phyloP scores from a whole-genome alignment of 2,888 invertebrate genomes.

The Esperia sulphurella region DNA sequence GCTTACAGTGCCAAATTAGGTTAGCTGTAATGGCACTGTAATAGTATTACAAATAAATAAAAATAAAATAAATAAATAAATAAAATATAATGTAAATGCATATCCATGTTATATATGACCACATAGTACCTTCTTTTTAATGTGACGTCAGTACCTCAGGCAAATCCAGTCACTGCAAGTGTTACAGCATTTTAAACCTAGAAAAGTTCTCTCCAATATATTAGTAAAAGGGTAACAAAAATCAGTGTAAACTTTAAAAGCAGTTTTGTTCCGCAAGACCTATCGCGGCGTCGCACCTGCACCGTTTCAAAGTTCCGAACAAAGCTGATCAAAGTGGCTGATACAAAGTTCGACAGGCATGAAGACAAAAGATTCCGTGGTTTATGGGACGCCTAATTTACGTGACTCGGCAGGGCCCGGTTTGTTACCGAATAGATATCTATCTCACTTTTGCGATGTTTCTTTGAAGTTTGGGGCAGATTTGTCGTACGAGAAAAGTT shows the following conservation, averaged over 20 bases:
- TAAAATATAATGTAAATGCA: too few species aligned
- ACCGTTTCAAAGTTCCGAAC: constrained; percentile 37
- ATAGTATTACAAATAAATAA: too few species aligned
- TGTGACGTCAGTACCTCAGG: too few species aligned
- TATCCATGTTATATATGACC: too few species aligned
- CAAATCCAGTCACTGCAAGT: too few species aligned
- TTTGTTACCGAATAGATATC: constrained; percentile 14
- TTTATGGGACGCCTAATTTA: constrained; percentile 19
- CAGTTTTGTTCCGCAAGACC: constrained; percentile 17
- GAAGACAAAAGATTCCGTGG: constrained; percentile 26
- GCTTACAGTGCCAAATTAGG: too few species aligned
- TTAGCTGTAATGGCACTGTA: too few species aligned
- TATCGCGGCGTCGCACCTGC: constrained; percentile 36
- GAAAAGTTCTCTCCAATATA: too few species aligned
- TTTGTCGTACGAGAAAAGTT: neutral
- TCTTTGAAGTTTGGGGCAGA: neutral
- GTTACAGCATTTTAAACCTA: too few species aligned
- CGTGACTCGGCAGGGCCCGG: constrained; percentile 12
- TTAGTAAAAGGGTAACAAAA: constrained; percentile 1
- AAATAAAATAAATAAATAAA: too few species aligned
- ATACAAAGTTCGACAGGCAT: constrained; percentile 31
- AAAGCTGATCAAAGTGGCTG: constrained; percentile 39
- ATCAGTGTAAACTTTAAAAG: constrained; percentile 24
- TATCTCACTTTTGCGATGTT: constrained; percentile 11
- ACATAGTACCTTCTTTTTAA: too few species aligned